A percentile compares a stretch with the other conserved stretches of the same genome.
Conservation (phyloP, 2,888 invertebrate species). For the Leptinotarsa rubiginosa region DNA sequence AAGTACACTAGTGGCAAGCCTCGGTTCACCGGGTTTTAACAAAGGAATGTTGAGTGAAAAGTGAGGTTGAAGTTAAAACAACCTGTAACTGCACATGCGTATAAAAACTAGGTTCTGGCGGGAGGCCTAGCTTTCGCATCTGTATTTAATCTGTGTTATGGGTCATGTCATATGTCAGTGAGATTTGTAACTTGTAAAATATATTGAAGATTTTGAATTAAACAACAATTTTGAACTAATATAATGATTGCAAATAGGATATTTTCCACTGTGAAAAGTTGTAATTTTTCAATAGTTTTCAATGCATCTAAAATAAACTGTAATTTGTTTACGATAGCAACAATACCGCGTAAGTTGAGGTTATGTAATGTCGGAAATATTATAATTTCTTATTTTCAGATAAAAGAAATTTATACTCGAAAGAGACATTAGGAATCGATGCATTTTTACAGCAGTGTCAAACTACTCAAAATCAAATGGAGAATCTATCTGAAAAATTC, state of each 20-base stretch:
- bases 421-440: conserved; percentile 73
- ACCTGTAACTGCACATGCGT: too few relatives aligned
- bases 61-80: too few relatives aligned
- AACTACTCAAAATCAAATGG: conserved; percentile 72
- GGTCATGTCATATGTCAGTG: too few relatives aligned
- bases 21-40: too few relatives aligned
- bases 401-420: conserved; percentile 69
- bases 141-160: too few relatives aligned
- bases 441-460: conserved; percentile 70
- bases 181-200: too few relatives aligned
- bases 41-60: too few relatives aligned
- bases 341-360: conserved; percentile 40
- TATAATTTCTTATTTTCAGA: conserved; percentile 43
- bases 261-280: conserved; percentile 29
- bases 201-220: neutral
- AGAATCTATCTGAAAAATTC: conserved; percentile 75
- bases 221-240: neutral
- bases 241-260: conserved; percentile 38
- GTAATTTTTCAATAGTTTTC: conserved; percentile 23
- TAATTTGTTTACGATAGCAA: conserved; percentile 25
- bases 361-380: conserved; percentile 27
- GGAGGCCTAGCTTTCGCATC: too few relatives aligned
- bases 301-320: conserved; percentile 31
- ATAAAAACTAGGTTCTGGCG: too few relatives aligned
- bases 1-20: too few relatives aligned